Evolutionary conservation across 2,113 vertebrate genomes (phyloP), one percentile per base, ranked within the genome.

Genomic region (Turdus rufiventris): DNA sequence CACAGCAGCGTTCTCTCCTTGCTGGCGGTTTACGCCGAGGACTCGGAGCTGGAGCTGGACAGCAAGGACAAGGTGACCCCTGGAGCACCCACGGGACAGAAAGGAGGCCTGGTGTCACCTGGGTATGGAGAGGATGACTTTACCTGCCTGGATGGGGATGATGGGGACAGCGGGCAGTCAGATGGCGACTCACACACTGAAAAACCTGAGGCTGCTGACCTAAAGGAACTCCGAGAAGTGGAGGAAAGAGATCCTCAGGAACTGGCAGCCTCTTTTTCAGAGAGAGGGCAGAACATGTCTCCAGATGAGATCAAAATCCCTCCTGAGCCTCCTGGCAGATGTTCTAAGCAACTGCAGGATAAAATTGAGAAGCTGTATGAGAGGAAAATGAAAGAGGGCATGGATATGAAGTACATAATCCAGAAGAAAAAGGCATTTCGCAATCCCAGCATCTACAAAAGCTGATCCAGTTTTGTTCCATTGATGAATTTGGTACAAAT

Each of bases 241-340:
- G 33, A 72, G 38, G 26, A 45, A 72, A 53, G 48, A 54, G 48
- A 62, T 62, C 33, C 26, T 54, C 57, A 45, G 13, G 28, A 62
- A 24, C 33, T 1, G 4, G 33, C 26, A 36, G 99, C 99, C 61
- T 99, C 99, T 45, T 99, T 99, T 97, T 99, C 99, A 14, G 99
- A 99, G 95, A 98, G 98, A 91, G 99, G 99, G 77, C 96, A 99
- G 91, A 99, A 99, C 97, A 99, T 99, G 99, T 99, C 99, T 14
- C 99, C 99, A 28, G 98, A 99, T 89, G 98, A 99, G 86, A 99
- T 99, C 97, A 98, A 98, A 97, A 99, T 99, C 93, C 99, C 99
- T 8, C 98, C 99, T 0, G 99, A 99, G 73, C 99, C 99, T 13
- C 96, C 98, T 0, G 99, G 99, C 91, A 98, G 99, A 88, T 99